Evolutionary conservation across 2,888 invertebrate genomes (phyloP).

Genomic region (Acrobasis repandana): DNA sequence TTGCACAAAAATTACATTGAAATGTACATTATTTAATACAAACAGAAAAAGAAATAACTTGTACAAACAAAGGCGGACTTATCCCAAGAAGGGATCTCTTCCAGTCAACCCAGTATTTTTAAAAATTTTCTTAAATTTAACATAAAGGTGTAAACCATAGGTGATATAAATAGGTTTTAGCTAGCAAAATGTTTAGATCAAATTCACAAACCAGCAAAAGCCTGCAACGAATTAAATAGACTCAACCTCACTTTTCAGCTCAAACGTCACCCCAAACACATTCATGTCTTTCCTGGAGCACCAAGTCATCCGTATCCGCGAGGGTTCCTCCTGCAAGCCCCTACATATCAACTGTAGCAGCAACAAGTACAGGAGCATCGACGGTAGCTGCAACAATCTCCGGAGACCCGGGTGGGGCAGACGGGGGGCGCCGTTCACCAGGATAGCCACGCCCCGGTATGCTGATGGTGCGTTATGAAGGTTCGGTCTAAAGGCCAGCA

Average conservation of each 20-base stretch:
- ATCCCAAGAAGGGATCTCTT: no score
- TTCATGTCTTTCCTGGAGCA: constrained; percentile 74
- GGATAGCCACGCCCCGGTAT: constrained; percentile 83
- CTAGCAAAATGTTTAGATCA: no score
- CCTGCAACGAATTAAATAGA: no score
- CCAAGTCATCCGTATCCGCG: constrained; percentile 56
- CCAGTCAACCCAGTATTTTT: no score
- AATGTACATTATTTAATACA: no score
- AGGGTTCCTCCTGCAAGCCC: constrained; percentile 56
- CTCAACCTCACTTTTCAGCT: constrained; percentile 38
- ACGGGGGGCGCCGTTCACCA: constrained; percentile 79
- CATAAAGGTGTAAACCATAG: no score
- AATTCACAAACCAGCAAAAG: no score
- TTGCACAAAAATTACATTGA: no score
- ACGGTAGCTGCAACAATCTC: constrained; percentile 91
- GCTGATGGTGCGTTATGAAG: constrained; percentile 78
- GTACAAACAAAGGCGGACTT: no score
- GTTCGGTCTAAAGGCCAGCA: constrained; percentile 4
- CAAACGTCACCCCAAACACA: constrained; percentile 69
- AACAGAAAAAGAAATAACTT: no score
- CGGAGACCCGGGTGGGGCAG: constrained; percentile 87
- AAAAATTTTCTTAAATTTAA: no score
- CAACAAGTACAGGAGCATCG: constrained; percentile 85
- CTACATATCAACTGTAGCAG: constrained; percentile 47
- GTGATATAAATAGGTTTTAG: no score